phyloP scores from a whole-genome alignment of 2,113 vertebrate genomes.

The Leucopsar rothschildi region DNA sequence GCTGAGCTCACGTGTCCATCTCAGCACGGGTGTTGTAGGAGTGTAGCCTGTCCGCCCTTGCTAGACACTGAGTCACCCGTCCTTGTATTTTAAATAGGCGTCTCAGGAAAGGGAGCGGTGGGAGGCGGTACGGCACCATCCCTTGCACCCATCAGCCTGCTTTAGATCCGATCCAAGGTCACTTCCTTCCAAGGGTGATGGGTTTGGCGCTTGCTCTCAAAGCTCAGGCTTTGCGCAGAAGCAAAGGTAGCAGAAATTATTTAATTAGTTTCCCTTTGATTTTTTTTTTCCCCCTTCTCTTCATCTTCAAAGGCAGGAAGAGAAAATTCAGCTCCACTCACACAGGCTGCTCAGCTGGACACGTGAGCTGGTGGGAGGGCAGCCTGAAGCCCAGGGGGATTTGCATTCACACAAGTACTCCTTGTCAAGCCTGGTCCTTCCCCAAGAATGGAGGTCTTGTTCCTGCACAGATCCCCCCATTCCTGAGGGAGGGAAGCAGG shows the following conservation, averaged over 20 bases:
- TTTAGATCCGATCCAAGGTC: not conserved
- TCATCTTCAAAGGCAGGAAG: constrained; percentile 60
- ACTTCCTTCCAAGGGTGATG: not conserved
- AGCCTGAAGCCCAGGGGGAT: not conserved
- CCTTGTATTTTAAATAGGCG: not conserved
- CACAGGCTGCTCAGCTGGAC: not conserved
- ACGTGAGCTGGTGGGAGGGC: not conserved
- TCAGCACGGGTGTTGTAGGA: not conserved
- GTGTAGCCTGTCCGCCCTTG: not conserved
- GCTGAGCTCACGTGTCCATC: not conserved
- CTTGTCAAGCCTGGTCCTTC: not conserved
- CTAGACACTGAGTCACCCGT: not conserved
- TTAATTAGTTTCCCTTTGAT: constrained; percentile 21
- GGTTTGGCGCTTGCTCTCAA: not conserved
- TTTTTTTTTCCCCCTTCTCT: not conserved
- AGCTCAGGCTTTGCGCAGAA: not conserved
- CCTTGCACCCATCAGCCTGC: not conserved
- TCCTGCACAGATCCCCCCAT: not conserved
- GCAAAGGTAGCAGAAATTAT: not conserved
- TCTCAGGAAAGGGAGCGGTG: not conserved
- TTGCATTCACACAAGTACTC: not conserved
- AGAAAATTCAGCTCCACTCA: not conserved
- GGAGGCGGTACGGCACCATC: not conserved
- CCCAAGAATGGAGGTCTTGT: constrained; percentile 33
- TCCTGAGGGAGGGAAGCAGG: not conserved